These are phyloP conservation scores for Alcedo quadribrachys DNA, from an alignment of 2,797 vertebrate genomes.

Conservation along the genomic window DNA sequence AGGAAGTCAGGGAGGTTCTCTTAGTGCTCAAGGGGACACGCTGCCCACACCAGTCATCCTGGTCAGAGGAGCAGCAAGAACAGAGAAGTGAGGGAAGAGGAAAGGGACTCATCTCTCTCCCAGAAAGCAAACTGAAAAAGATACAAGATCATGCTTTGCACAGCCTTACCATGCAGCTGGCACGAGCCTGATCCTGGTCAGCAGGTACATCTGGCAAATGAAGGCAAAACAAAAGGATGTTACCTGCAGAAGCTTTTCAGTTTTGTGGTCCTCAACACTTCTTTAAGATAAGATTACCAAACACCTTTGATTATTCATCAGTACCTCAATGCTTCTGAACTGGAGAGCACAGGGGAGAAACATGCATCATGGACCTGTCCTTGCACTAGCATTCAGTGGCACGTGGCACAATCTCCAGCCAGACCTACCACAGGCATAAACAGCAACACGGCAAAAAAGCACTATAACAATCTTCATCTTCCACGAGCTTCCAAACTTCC, in stretches of 20 bases:
- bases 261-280: not conserved
- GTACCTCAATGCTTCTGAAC: not conserved
- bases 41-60: not conserved
- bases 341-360: not conserved
- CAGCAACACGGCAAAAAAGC: not conserved
- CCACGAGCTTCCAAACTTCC: not conserved
- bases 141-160: not conserved
- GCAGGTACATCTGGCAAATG: not conserved
- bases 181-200: accelerated
- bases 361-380: accelerated
- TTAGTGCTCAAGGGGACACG: not conserved
- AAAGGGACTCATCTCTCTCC: not conserved
- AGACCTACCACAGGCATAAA: not conserved
- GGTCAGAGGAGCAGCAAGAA: not conserved
- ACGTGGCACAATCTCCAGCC: accelerated
- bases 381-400: not conserved
- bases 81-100: not conserved
- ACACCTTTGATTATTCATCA: not conserved
- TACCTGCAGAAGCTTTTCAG: not conserved
- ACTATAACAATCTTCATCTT: not conserved
- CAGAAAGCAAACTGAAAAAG: not conserved
- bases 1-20: slow-evolving; percentile 32
- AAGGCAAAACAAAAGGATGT: not conserved
- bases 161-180: not conserved
- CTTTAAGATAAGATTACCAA: not conserved